Base-by-base conservation (phyloP, 2,113 vertebrate genomes). In the Pteruthius melanotis region DNA sequence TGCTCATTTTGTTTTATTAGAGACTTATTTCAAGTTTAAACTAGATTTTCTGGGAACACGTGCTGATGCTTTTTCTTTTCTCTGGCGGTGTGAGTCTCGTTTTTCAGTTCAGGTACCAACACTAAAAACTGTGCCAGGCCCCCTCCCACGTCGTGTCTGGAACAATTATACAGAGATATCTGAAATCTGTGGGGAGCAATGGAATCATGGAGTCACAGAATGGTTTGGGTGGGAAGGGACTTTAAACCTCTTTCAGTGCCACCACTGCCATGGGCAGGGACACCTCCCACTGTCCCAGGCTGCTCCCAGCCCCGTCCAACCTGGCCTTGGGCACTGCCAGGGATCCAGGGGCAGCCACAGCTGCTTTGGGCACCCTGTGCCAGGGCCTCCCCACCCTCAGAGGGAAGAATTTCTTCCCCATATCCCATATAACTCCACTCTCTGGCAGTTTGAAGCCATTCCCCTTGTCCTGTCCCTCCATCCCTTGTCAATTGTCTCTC, bases 381-480 rank as follows among this genome's bases (percentile, higher is more conserved):
- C 56, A 61, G 47, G 26, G 4, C 10, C 53, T 85, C 0, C 5
- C 7, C 16, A 35, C 7, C n/a, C 57, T 64, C 9, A 0, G 35
- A 54, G n/a, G 4, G 8, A 79, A 0, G 0, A 13, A 57, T 57
- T 27, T 0, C 11, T 13, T 9, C 52, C 44, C 2, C 4, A 20
- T 1, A 79, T 35, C 49, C 24, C 20, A 27, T 23, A 14, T 0
- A 23, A 0, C 2, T 12, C 31, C 5, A 0, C 6, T 0, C 13
- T 50, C 9, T 42, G 17, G 0, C 31, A 57, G 11, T 37, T 0
- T 4, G 26, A 40, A 50, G 17, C 59, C 35, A 50, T 37, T 49
- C 37, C 59, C 15, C 7, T 4, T 33, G 35, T 28, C 42, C 59
- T 19, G 9, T 42, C 50, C 0, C 50, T 64, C 57, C 42, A 80